phyloP scores from a whole-genome alignment of 2,888 invertebrate species.

The Sipha maydis region DNA sequence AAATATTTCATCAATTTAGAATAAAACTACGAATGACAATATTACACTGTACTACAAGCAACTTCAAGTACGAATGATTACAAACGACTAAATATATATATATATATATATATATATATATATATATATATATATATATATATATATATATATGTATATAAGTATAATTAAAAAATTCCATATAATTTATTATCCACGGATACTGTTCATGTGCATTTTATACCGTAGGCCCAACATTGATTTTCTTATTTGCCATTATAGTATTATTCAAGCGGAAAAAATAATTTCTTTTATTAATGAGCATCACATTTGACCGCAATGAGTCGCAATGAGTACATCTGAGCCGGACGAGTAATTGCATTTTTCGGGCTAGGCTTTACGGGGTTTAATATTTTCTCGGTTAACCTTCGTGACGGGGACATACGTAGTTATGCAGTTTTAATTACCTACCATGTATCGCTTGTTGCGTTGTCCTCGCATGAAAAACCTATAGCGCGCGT shows the following conservation, averaged over 20 bases:
- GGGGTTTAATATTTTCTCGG: slow-evolving; percentile 1
- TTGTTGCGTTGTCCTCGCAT: not conserved
- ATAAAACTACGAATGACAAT: no score
- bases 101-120: no score
- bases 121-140: no score
- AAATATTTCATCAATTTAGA: no score
- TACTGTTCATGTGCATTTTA: no score
- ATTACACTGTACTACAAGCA: no score
- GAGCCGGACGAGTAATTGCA: not conserved
- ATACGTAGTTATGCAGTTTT: slow-evolving; percentile 12
- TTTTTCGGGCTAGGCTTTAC: not conserved
- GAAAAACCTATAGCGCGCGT: not conserved
- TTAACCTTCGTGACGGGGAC: slow-evolving; percentile 33
- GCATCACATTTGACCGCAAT: not conserved
- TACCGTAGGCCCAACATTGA: not conserved
- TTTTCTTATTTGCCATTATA: no score
- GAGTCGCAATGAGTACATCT: not conserved
- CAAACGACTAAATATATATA: no score
- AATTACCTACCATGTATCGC: not conserved
- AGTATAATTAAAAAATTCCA: no score
- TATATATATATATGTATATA: no score
- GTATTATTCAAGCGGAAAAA: not conserved
- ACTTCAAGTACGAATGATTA: no score
- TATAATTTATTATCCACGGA: no score
- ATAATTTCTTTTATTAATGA: not conserved